These are phyloP conservation scores for Sebastiscus albofasciatus DNA, from an alignment of 2,797 vertebrate species.

Conservation along the genomic window DNA sequence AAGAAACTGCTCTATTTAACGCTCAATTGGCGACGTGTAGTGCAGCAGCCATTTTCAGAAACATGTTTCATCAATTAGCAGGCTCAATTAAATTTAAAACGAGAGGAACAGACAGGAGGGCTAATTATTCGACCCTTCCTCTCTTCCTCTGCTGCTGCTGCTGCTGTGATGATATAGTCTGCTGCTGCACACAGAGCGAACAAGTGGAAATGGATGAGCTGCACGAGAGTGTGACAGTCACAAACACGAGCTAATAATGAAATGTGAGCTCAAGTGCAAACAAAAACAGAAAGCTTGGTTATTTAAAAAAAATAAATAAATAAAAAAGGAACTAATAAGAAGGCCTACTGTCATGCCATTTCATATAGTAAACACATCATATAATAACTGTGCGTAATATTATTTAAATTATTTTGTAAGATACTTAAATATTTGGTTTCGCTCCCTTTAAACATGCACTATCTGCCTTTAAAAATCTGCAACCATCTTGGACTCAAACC, in stretches of 20 bases:
- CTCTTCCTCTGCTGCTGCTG: constrained; percentile 48
- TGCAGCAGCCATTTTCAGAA: constrained; percentile 76
- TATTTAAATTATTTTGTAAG: background rate
- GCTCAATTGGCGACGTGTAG: constrained; percentile 82
- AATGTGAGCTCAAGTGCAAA: constrained; percentile 35
- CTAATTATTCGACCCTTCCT: constrained; percentile 81
- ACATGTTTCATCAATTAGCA: constrained; percentile 83
- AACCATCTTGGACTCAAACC: no score
- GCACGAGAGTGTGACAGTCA: constrained; percentile 16
- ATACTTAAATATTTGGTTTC: background rate
- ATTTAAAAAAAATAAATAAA: background rate
- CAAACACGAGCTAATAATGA: constrained; percentile 22
- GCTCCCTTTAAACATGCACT: background rate
- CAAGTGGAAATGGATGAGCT: constrained; percentile 47
- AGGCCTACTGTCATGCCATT: background rate
- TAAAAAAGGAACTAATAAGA: background rate
- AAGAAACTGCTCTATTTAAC: constrained; percentile 81
- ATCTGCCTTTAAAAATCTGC: no score
- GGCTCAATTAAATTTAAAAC: constrained; percentile 83
- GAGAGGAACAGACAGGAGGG: constrained; percentile 69
- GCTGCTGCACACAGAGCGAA: constrained; percentile 43
- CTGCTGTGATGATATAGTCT: constrained; percentile 40
- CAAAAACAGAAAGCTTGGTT: constrained; percentile 5
- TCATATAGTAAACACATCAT: background rate
- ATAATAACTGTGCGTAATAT: background rate